Conservation (phyloP, 1,140 invertebrate genomes). For the Cydia pomonella region DNA sequence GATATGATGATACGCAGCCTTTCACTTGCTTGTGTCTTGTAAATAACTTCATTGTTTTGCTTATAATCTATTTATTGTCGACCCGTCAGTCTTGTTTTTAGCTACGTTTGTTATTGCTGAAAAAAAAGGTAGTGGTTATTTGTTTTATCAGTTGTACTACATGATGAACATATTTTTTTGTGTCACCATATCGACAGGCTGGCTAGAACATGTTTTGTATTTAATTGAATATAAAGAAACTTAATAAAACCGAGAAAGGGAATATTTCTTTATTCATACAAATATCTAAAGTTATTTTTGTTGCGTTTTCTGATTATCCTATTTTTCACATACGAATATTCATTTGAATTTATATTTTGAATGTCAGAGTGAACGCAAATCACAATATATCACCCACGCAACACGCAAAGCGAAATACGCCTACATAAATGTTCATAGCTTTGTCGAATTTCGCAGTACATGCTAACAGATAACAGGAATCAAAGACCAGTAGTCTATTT, state of each 20-base stretch:
- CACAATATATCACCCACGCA: not conserved
- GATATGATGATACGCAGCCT: not conserved
- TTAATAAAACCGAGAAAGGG: not conserved
- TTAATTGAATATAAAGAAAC: not conserved
- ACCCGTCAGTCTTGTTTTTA: slow-evolving; percentile 23
- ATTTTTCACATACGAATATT: not conserved
- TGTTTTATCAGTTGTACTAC: not conserved
- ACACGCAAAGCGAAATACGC: not conserved
- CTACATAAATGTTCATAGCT: slow-evolving; percentile 1
- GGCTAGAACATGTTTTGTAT: not conserved
- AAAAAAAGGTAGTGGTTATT: not conserved
- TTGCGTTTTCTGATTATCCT: not conserved
- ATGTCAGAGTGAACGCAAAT: slow-evolving; percentile 4
- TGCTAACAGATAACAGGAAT: not conserved
- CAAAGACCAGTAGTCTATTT: not conserved
- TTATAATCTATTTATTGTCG: slow-evolving; percentile 24
- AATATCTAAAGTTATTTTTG: not conserved
- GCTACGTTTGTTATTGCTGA: slow-evolving; percentile 24
- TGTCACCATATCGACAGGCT: not conserved
- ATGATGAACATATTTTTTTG: not conserved
- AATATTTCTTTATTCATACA: no score
- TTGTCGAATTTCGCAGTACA: not conserved
- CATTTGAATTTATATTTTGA: not conserved
- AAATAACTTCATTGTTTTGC: slow-evolving; percentile 25
- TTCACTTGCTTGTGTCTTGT: slow-evolving; percentile 24